Conservation (phyloP, 2,888 invertebrate species). For the Pilophorus perplexus region DNA sequence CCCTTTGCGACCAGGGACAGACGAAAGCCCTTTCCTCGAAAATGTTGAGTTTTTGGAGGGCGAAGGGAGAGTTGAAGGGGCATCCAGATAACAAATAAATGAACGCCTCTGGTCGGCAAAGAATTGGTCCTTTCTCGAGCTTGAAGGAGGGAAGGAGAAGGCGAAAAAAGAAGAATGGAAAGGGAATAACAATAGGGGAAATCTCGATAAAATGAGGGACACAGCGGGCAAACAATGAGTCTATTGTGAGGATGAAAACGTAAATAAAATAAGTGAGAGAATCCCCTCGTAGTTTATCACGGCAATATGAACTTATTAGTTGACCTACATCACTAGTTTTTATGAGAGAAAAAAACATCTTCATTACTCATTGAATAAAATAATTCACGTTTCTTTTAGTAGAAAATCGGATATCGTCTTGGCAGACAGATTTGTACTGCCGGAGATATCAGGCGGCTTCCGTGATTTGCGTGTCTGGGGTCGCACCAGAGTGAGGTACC, state of each 20-base stretch:
- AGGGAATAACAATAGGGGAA: neutral
- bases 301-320: too few species aligned
- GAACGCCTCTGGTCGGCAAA: conserved; percentile 15
- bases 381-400: too few species aligned
- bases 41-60: too few species aligned
- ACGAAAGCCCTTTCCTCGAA: conserved; percentile 6
- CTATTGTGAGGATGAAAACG: conserved; percentile 19
- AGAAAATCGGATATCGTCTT: too few species aligned
- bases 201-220: neutral
- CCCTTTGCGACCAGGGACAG: neutral
- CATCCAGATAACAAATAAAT: conserved; percentile 26
- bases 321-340: too few species aligned
- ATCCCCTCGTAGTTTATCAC: too few species aligned
- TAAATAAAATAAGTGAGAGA: neutral
- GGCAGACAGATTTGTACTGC: neutral
- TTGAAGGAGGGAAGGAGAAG: neutral
- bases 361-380: neutral
- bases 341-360: too few species aligned
- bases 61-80: too few species aligned
- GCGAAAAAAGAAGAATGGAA: conserved; percentile 1
- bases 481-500: too few species aligned
- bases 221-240: conserved; percentile 6
- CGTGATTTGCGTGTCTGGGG: too few species aligned
- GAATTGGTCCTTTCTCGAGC: conserved; percentile 12
- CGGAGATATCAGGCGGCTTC: neutral